These are phyloP conservation scores for Phasia obesa DNA, from an alignment of 2,888 invertebrate species.

Conservation along the genomic window DNA sequence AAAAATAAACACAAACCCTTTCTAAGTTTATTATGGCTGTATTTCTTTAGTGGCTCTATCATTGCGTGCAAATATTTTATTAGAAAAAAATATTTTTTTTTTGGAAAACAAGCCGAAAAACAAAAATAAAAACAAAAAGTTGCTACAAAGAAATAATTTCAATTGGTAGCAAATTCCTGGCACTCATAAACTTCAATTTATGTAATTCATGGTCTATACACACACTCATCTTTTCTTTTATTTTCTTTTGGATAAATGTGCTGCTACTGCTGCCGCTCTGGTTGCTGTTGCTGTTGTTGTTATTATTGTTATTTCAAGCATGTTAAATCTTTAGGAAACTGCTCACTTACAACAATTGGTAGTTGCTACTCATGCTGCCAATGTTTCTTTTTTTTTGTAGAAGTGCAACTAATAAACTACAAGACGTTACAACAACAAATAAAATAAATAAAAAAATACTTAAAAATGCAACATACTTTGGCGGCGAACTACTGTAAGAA, in stretches of 20 bases:
- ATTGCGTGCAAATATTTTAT: slow-evolving; percentile 79
- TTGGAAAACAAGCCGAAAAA: slow-evolving; percentile 38
- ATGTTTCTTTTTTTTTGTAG: slow-evolving; percentile 48
- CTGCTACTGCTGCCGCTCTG: not conserved
- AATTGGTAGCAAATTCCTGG: slow-evolving; percentile 75
- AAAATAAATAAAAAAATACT: not conserved
- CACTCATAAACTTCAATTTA: slow-evolving; percentile 73
- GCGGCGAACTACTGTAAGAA: slow-evolving; percentile 30
- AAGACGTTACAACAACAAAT: not conserved
- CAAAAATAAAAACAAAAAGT: not conserved
- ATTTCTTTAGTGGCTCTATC: slow-evolving; percentile 1
- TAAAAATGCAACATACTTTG: slow-evolving; percentile 23
- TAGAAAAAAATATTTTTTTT: too few species aligned
- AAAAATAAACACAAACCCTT: slow-evolving; percentile 19
- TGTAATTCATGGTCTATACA: slow-evolving; percentile 56
- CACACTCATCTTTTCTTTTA: slow-evolving; percentile 32
- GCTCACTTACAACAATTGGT: slow-evolving; percentile 49
- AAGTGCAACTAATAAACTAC: slow-evolving; percentile 63
- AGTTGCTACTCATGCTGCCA: slow-evolving; percentile 60
- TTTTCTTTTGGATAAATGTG: too few species aligned
- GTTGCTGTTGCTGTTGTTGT: slow-evolving; percentile 1
- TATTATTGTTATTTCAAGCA: slow-evolving; percentile 18
- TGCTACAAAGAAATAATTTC: slow-evolving; percentile 70
- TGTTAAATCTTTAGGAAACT: slow-evolving; percentile 56
- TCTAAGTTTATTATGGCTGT: not conserved